Evolutionary conservation across 2,113 vertebrate genomes (phyloP).

Genomic region (Orcinus orca): DNA sequence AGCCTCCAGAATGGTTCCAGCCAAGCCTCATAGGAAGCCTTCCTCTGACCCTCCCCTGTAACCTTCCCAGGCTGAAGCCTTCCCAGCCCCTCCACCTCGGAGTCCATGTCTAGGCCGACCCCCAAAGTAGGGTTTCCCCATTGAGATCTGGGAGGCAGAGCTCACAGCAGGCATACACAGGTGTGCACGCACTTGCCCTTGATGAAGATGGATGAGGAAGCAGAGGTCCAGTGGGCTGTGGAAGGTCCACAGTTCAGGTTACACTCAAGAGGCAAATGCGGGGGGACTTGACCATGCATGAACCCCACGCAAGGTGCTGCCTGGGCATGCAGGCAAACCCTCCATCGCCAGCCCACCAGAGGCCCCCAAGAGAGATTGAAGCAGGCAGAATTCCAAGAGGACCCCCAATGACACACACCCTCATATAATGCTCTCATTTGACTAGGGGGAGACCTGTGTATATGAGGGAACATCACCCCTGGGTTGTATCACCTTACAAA

Average conservation of each 20-base stretch:
- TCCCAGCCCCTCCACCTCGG: neutral
- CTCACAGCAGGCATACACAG: rapidly evolving
- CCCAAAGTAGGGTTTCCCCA: neutral
- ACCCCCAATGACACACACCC: neutral
- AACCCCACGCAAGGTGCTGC: neutral
- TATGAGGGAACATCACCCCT: rapidly evolving
- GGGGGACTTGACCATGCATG: neutral
- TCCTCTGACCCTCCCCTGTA: neutral
- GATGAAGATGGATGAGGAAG: neutral
- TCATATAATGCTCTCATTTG: neutral
- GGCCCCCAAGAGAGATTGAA: no score
- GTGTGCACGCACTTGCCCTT: rapidly evolving
- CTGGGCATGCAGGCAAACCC: neutral
- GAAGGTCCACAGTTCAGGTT: neutral
- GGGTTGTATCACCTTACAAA: neutral
- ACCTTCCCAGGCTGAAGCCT: neutral
- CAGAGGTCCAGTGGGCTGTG: neutral
- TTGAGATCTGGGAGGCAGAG: neutral
- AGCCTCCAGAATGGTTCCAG: neutral
- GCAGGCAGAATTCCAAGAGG: neutral
- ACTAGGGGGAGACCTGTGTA: neutral
- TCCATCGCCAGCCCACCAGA: neutral
- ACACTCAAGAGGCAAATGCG: neutral
- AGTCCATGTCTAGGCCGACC: neutral
- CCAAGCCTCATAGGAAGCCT: rapidly evolving